Base-by-base conservation (phyloP, 2,113 vertebrate genomes). In the Amblyornis subalaris region DNA sequence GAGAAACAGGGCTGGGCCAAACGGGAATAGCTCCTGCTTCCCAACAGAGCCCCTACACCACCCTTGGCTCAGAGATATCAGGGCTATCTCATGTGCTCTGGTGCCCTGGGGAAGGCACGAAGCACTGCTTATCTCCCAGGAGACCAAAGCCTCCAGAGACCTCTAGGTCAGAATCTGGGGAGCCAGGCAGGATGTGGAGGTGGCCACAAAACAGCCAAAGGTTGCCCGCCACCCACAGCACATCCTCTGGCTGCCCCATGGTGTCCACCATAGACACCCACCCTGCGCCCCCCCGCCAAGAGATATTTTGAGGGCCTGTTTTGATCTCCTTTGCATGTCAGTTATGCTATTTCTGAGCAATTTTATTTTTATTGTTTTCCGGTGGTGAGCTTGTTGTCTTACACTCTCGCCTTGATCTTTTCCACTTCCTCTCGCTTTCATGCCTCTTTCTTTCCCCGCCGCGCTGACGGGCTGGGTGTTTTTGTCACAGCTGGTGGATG, bases 311-410 rank as follows among this genome's bases (percentile, higher is more conserved):
- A 96, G 96, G 93, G 54, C 88, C 54, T 96, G 94, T 96, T 97
- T 97, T 96, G 95, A 90, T 97, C 97, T 97, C 78, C 94, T 98
- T 98, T 98, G 98, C 98, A 98, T 98, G 97, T 98, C 98, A 98
- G 98, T 98, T 98, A 98, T 86, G 94, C 98, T 98, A 98, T 98
- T 98, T 98, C 97, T 97, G 97, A 98, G 88, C 26, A 1, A 84
- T 90, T 95, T 97, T 97, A 98, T 98, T 98, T 98, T 98, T 97
- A 97, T 97, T 97, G 97, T 97, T 97, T 98, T 98, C 97, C 96
- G 97, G 98, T 98, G 96, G 97, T 97, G 95, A 98, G 95, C 94
- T 94, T 75, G 66, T 95, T 79, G 60, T 97, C 96, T 91, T 96
- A 77, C 51, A 76, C 57, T 93, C 90, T 97, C 57, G 64, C 88